Evolutionary conservation across 2,797 vertebrate species (phyloP).

Genomic region (Mormyrus proboscirostris): DNA sequence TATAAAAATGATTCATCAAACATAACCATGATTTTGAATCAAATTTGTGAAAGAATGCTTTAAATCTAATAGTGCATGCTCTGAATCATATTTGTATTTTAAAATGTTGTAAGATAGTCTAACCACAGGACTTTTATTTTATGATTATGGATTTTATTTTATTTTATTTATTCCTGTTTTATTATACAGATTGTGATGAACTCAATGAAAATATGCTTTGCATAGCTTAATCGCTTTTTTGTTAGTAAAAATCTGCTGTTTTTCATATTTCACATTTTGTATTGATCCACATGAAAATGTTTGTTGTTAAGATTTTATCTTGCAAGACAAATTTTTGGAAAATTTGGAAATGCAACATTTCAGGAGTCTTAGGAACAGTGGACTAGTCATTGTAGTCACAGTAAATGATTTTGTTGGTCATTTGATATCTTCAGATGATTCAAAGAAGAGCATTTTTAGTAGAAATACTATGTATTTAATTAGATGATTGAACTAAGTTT

Average conservation of each 20-base stretch:
- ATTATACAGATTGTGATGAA: slow-evolving; percentile 5
- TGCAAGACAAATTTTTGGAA: background rate
- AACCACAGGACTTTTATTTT: slow-evolving; percentile 44
- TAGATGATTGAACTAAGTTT: background rate
- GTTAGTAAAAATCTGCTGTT: background rate
- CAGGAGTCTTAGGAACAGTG: background rate
- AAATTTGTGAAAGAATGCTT: background rate
- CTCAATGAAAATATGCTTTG: background rate
- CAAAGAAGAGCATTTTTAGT: background rate
- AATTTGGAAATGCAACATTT: background rate
- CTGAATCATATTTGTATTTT: slow-evolving; percentile 35
- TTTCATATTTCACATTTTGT: background rate
- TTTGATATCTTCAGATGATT: slow-evolving; percentile 1
- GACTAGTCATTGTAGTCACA: background rate
- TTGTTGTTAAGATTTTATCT: background rate
- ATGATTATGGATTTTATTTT: background rate
- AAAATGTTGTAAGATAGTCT: slow-evolving; percentile 46
- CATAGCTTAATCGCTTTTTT: background rate
- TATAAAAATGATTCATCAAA: background rate
- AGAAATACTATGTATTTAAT: slow-evolving; percentile 7
- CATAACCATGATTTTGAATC: background rate
- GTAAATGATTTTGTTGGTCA: background rate
- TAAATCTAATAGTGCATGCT: background rate
- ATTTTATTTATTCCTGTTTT: slow-evolving; percentile 52
- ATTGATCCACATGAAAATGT: background rate